These are phyloP conservation scores for Prionailurus bengalensis DNA, from an alignment of 2,113 vertebrate species.

Conservation along the genomic window DNA sequence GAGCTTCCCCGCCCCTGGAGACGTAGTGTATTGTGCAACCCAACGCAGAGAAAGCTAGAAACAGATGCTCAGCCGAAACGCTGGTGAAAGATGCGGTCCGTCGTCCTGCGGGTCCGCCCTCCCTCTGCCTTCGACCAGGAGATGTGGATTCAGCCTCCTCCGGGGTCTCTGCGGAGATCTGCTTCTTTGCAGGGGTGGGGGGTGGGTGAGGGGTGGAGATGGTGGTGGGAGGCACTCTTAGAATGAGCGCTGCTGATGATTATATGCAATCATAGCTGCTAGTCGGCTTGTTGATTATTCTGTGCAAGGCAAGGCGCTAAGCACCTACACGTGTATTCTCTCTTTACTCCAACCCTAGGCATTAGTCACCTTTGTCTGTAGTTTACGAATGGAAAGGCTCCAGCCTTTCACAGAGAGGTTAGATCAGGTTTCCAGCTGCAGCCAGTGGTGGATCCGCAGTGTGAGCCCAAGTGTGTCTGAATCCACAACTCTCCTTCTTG, in stretches of 20 bases:
- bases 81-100: neutral
- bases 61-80: neutral
- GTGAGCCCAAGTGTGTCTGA: neutral
- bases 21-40: accelerated
- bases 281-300: neutral
- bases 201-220: accelerated
- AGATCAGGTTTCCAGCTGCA: neutral
- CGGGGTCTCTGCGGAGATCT: neutral
- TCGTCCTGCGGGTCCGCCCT: no score
- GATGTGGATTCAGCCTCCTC: neutral
- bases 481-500: neutral
- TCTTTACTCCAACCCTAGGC: neutral
- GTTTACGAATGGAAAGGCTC: neutral
- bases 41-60: neutral
- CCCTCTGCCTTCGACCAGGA: neutral
- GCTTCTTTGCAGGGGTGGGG: neutral
- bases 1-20: accelerated
- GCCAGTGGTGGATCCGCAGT: neutral
- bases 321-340: neutral
- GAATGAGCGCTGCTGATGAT: neutral
- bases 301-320: neutral
- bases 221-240: neutral
- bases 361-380: neutral
- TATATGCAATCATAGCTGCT: neutral
- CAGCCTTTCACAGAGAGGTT: neutral